A percentile compares a stretch with the other conserved stretches of the same genome.
phyloP scores from a whole-genome alignment of 2,888 invertebrate species.

The Desoria tigrina region DNA sequence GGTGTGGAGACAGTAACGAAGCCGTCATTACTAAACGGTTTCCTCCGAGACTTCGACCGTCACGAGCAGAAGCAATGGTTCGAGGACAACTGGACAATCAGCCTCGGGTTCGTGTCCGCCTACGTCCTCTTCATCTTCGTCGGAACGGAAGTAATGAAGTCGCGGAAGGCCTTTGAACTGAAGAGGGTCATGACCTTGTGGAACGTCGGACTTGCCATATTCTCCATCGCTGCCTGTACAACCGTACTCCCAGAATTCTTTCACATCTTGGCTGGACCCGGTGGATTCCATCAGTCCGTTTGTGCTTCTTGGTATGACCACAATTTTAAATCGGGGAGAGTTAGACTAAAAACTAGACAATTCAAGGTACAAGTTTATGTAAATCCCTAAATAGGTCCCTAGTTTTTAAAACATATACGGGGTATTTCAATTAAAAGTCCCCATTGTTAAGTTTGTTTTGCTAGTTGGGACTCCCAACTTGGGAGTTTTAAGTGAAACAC shows the following conservation, averaged over 20 bases:
- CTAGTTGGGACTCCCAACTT: no score
- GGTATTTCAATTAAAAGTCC: no score
- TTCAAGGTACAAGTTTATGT: conserved; percentile 5
- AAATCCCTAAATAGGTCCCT: no score
- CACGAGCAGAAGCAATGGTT: conserved; percentile 89
- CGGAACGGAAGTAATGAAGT: conserved; percentile 91
- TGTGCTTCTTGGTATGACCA: conserved; percentile 79
- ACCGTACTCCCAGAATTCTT: conserved; percentile 87
- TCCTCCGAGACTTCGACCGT: conserved; percentile 73
- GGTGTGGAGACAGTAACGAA: no score
- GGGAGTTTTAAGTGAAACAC: no score
- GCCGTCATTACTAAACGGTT: background rate
- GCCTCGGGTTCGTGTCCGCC: conserved; percentile 82
- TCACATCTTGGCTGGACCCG: conserved; percentile 74
- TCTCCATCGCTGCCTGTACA: conserved; percentile 89
- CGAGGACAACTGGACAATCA: conserved; percentile 92
- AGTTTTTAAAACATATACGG: no score
- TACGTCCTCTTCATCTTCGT: conserved; percentile 94
- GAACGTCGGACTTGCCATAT: conserved; percentile 88
- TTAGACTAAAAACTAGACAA: background rate
- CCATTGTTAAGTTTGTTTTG: no score
- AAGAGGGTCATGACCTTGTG: conserved; percentile 83
- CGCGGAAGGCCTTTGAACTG: conserved; percentile 84
- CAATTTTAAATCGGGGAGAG: no score
- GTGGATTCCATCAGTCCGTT: conserved; percentile 91